Evolutionary conservation across 2,888 invertebrate genomes (phyloP), one percentile per base, ranked within the genome.

Genomic region (Tiphia femorata): DNA sequence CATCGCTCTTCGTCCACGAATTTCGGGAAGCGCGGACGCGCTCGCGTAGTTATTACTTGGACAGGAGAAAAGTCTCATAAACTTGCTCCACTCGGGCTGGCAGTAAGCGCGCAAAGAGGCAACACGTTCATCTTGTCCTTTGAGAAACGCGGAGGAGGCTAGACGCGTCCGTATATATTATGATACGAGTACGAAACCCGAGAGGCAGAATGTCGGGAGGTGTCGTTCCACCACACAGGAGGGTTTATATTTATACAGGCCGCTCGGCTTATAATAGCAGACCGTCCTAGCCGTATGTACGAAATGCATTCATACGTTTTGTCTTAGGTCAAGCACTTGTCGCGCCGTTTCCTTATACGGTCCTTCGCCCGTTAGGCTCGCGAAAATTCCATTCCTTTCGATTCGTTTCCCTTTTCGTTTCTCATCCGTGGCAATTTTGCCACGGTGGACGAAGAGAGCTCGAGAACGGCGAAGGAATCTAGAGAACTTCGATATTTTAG

Each of bases 181-280:
- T 77, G 78, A 76, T 67, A 79, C 70, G 72, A 64, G 74, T 69
- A 75, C 75, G 80, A 80, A 81, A 81, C 79, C 73, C 67, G 80
- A 80, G 80, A 80, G 73, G 67, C 67, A 62, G 66, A 70, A 50
- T 63, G 67, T 73, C 71, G 64, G 61, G 60, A 43, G 58, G 66
- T 67, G 62, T 66, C 70, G 70, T 72, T 69, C 70, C 62, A 69
- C 66, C 75, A 69, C 72, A 70, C 63, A 59, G 65, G 61, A 51
- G 64, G 66, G 76, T 79, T 80, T 81, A 81, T 80, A 81, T 81
- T 80, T 80, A 77, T 77, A 75, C 77, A 72, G 68, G 64, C 73
- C 64, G 72, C 60, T 65, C 41, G 60, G 73, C 79, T 79, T 78
- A 80, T 81, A 79, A 80, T 80, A 80, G 78, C 72, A 68, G 58